phyloP scores from a whole-genome alignment of 1,140 invertebrate genomes.

The Bombus superbus region DNA sequence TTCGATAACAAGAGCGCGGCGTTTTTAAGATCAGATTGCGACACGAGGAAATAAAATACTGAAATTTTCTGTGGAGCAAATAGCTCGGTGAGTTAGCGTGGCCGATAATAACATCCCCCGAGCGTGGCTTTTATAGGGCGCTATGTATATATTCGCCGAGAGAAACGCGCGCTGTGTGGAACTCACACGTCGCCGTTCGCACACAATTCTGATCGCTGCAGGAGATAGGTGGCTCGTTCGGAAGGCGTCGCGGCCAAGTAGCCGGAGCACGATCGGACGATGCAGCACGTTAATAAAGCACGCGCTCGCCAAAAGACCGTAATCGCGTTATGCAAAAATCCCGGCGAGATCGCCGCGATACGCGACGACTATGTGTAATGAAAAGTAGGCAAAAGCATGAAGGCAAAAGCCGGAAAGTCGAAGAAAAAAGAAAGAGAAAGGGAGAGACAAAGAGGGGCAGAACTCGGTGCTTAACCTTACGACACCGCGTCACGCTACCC shows the following conservation, averaged over 20 bases:
- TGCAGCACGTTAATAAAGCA: slow-evolving; percentile 48
- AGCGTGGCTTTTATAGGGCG: neutral
- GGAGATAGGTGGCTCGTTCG: slow-evolving; percentile 36
- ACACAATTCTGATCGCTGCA: slow-evolving; percentile 31
- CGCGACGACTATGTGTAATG: slow-evolving; percentile 37
- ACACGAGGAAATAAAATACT: neutral
- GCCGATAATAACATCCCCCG: slow-evolving; percentile 24
- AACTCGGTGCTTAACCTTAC: slow-evolving; percentile 64
- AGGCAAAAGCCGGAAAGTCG: slow-evolving; percentile 15
- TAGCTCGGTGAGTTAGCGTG: neutral
- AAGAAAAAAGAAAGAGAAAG: neutral
- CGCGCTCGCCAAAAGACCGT: slow-evolving; percentile 33
- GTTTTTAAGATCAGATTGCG: neutral
- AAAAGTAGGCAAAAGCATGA: slow-evolving; percentile 53
- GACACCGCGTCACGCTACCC: slow-evolving; percentile 63
- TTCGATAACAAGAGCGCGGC: neutral
- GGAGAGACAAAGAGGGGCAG: slow-evolving; percentile 5
- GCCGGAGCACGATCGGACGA: slow-evolving; percentile 27
- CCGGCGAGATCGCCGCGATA: slow-evolving; percentile 44
- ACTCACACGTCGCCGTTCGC: slow-evolving; percentile 33
- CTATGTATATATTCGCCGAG: neutral
- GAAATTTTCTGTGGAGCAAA: neutral
- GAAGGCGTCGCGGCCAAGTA: slow-evolving; percentile 35
- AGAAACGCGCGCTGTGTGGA: slow-evolving; percentile 9
- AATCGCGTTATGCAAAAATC: slow-evolving; percentile 58